A percentile compares a stretch with the other conserved stretches of the same genome.
phyloP scores from a whole-genome alignment of 1,140 invertebrate species.

The Zaprionus taronus region DNA sequence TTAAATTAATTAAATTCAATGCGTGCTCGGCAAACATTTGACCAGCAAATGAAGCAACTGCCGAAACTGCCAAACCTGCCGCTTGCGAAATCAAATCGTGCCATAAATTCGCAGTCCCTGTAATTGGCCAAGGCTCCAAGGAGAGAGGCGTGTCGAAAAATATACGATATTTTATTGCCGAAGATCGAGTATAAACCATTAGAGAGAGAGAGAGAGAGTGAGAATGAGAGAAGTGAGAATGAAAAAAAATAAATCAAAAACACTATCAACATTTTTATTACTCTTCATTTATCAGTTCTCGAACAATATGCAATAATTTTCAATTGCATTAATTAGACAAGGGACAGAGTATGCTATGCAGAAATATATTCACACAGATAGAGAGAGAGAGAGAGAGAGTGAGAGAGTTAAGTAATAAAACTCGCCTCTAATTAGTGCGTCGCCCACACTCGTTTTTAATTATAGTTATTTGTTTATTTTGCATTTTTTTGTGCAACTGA shows the following conservation, averaged over 20 bases:
- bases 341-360: neutral
- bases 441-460: constrained; percentile 7
- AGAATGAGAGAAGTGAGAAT: neutral
- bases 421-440: constrained; percentile 21
- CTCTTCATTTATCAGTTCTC: neutral
- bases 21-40: constrained; percentile 71
- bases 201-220: neutral
- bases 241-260: constrained; percentile 8
- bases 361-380: neutral
- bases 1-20: constrained; percentile 80
- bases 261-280: neutral
- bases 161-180: neutral
- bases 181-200: neutral
- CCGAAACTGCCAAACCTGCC: constrained; percentile 13
- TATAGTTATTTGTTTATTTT: constrained; percentile 35
- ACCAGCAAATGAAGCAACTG: constrained; percentile 52
- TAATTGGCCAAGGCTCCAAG: constrained; percentile 44
- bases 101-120: constrained; percentile 63
- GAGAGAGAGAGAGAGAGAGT: neutral
- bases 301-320: constrained; percentile 3
- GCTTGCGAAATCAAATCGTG: constrained; percentile 63
- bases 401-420: constrained; percentile 1
- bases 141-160: neutral
- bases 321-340: constrained; percentile 8
- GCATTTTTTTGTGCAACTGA: constrained; percentile 2